These are phyloP conservation scores for Microtus pennsylvanicus DNA, from an alignment of 2,113 vertebrate species.

Conservation along the genomic window DNA sequence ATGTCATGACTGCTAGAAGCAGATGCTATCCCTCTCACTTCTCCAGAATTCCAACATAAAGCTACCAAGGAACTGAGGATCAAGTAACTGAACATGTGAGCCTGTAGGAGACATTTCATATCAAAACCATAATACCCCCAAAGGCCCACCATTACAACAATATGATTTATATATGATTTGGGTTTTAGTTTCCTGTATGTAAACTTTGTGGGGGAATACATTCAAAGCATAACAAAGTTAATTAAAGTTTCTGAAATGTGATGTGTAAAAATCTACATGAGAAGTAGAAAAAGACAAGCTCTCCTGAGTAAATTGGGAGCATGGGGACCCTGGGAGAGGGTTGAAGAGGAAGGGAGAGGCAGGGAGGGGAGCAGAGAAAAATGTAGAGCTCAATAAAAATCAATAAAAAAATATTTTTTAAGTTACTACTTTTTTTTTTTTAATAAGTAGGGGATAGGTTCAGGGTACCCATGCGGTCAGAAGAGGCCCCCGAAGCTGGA, in stretches of 20 bases:
- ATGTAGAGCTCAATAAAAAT: too few species aligned
- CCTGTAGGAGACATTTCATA: background rate
- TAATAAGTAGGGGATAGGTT: background rate
- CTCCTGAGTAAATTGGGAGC: too few species aligned
- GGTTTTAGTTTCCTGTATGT: background rate
- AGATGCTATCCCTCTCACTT: background rate
- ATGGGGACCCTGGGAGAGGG: too few species aligned
- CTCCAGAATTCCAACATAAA: background rate
- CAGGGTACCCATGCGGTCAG: too few species aligned
- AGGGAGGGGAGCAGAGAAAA: too few species aligned
- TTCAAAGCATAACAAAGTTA: background rate
- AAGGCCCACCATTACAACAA: background rate
- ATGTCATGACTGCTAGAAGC: background rate
- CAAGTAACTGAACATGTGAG: background rate
- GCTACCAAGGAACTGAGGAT: background rate
- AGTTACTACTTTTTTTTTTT: background rate
- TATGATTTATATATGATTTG: background rate
- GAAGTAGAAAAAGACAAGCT: too few species aligned
- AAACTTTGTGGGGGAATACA: background rate
- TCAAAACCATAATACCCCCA: background rate
- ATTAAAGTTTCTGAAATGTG: slow-evolving; percentile 19
- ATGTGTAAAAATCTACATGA: background rate
- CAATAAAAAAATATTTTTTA: too few species aligned
- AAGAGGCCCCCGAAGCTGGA: background rate
- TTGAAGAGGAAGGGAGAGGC: too few species aligned